Evolutionary conservation across 2,888 invertebrate species (phyloP), one percentile per base, ranked within the genome.

Genomic region (Acrobasis repandana): DNA sequence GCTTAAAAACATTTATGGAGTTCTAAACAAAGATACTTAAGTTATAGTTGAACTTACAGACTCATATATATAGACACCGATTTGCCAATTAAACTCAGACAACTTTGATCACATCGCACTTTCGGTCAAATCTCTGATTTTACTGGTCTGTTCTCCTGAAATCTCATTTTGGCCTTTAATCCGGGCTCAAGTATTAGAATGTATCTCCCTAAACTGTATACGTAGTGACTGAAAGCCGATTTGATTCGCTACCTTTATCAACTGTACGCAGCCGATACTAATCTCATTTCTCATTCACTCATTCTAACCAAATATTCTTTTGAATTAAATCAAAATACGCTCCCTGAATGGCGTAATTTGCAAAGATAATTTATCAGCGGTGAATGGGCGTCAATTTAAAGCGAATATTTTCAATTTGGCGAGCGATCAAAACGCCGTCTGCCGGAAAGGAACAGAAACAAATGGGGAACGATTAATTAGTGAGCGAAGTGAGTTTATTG

Each of bases 381-480:
- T 18, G 20, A 54, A 54, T 52, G 38, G 18, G 20, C 52, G 36
- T 54, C 52, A 54, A 52, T 54, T 54, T 18, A 6, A 36, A 52
- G 52, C 36, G 38, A 54, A 54, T 54, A 38, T 54, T 36, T 18
- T 52, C 52, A 15, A 36, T 52, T 18, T 18, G 36, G 10, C 38
- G 54, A 54, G 18, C 18, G 38, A 52, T 36, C 36, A 54, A 54
- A 43, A 38, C 54, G 54, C 54, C 38, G 54, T 38, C 54, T 54
- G 54, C 38, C 54, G 54, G 36, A 4, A 1, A 3, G 10, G 38
- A 48, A 65, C 48, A 60, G 61, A 33, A 61, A 64, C 66, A 63
- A 66, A 63, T 56, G 61, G 61, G 38, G 10, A 38, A 38, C 38
- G 11, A 38, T 10, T 38, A 11, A 11, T 38, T 11, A 38, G 38